phyloP scores from a whole-genome alignment of 2,888 invertebrate species.

The Aricia artaxerxes region DNA sequence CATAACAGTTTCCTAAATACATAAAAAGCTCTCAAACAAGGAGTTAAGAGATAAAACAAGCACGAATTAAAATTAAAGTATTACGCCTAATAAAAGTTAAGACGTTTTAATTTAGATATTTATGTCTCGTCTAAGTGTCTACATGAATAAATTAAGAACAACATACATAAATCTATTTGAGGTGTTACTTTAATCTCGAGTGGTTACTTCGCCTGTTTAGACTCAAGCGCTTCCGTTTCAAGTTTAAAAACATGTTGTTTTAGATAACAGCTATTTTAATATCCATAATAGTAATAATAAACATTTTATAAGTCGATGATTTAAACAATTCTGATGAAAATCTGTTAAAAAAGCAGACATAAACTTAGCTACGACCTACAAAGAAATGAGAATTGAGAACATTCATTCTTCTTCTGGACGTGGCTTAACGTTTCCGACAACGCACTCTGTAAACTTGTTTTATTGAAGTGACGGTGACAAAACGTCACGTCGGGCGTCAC shows the following conservation, averaged over 20 bases:
- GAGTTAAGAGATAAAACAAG: neutral
- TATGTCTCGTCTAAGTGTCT: constrained; percentile 59
- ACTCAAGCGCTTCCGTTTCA: constrained; percentile 66
- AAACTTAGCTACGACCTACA: neutral
- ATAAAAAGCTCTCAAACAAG: neutral
- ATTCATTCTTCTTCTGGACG: too few species aligned
- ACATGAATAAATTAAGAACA: constrained; percentile 59
- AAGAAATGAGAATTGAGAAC: neutral
- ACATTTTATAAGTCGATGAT: neutral
- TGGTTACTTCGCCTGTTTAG: constrained; percentile 47
- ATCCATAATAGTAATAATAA: neutral
- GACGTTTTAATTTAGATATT: constrained; percentile 22
- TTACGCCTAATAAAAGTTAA: constrained; percentile 21
- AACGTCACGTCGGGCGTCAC: constrained; percentile 20
- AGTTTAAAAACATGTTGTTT: constrained; percentile 41
- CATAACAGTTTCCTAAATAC: neutral
- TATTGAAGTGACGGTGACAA: neutral
- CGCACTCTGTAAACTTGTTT: neutral
- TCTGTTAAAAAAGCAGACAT: neutral
- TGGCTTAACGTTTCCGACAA: neutral
- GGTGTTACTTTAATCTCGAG: constrained; percentile 72
- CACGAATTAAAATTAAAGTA: neutral
- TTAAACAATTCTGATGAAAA: neutral
- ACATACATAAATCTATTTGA: constrained; percentile 66
- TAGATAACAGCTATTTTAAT: constrained; percentile 35